Conservation (phyloP, 2,888 invertebrate genomes). For the Standfussiana lucernea region DNA sequence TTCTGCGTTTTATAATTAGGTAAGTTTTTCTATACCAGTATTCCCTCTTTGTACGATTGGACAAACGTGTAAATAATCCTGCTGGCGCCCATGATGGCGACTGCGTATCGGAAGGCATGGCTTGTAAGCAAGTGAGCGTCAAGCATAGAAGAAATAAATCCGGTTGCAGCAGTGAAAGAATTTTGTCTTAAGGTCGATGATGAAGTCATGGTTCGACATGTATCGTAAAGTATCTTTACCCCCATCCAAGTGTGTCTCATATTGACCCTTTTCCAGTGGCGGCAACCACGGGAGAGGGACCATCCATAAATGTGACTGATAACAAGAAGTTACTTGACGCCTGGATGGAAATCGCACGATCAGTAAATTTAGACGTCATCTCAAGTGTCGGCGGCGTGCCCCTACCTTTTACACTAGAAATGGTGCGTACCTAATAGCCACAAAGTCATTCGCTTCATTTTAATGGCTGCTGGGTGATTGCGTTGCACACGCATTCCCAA, state of each 20-base stretch:
- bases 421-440: conserved; percentile 1
- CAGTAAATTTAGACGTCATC: not conserved
- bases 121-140: not conserved
- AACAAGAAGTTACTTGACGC: conserved; percentile 3
- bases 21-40: not conserved
- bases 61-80: not conserved
- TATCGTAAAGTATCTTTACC: too few species aligned
- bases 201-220: not conserved
- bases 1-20: not conserved
- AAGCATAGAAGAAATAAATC: not conserved
- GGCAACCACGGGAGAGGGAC: conserved; percentile 6
- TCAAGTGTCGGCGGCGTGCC: conserved; percentile 9
- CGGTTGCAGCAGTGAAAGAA: not conserved
- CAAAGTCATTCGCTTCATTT: not conserved
- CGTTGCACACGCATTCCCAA: not conserved
- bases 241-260: not conserved
- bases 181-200: not conserved
- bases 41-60: not conserved
- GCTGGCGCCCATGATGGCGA: not conserved
- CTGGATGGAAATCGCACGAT: not conserved
- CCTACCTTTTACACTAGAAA: not conserved
- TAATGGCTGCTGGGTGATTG: not conserved
- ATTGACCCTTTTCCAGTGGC: conserved; percentile 1
- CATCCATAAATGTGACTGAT: not conserved
- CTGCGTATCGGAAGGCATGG: not conserved